Evolutionary conservation across 2,888 invertebrate species (phyloP).

Genomic region (Deroplatys truncata): DNA sequence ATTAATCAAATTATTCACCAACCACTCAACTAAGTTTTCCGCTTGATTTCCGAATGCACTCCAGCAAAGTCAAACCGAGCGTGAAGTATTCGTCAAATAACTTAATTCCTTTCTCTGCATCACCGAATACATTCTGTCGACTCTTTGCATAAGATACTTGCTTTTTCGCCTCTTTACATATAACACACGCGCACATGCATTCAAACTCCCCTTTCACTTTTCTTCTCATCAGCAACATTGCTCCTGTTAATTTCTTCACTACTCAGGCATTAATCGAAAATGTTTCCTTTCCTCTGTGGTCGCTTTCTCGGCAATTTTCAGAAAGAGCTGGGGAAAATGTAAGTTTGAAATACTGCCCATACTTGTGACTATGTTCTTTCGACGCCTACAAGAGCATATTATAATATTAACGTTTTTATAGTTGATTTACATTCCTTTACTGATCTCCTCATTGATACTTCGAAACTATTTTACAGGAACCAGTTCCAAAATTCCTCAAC

Average conservation of each 20-base stretch:
- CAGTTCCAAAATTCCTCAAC: too few relatives aligned
- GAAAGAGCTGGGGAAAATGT: too few relatives aligned
- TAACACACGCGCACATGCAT: not conserved
- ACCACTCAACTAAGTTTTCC: not conserved
- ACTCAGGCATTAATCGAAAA: not conserved
- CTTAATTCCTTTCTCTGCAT: not conserved
- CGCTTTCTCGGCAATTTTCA: not conserved
- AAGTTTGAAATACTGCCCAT: too few relatives aligned
- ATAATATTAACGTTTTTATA: too few relatives aligned
- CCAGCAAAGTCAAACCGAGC: not conserved
- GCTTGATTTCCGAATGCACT: not conserved
- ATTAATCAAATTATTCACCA: constrained; percentile 11
- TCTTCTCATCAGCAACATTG: not conserved
- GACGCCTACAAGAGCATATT: too few relatives aligned
- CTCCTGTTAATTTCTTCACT: not conserved
- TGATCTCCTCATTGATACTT: too few relatives aligned
- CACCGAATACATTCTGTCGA: not conserved
- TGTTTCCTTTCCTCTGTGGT: not conserved
- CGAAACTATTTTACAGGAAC: too few relatives aligned
- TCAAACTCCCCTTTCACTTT: not conserved
- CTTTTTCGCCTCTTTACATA: not conserved
- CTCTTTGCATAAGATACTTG: not conserved
- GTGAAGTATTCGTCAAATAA: not conserved
- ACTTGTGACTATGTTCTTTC: too few relatives aligned
- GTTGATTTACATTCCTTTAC: too few relatives aligned